Evolutionary conservation across 2,888 invertebrate genomes (phyloP).

Genomic region (Cataglyphis cursor): DNA sequence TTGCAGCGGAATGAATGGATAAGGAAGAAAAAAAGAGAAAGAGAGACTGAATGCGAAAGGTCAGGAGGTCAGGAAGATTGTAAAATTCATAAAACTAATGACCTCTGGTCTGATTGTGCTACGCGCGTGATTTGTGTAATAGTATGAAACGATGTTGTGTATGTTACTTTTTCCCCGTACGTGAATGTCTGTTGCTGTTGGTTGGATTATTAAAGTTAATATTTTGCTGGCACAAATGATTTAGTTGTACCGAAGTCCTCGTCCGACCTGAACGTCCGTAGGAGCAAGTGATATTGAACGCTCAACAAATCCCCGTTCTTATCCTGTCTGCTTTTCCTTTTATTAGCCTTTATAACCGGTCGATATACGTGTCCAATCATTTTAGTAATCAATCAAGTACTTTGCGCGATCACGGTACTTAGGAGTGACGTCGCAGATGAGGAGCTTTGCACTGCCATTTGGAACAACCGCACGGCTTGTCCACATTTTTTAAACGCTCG

Average conservation of each 20-base stretch:
- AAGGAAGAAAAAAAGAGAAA: conserved; percentile 41
- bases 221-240: conserved; percentile 81
- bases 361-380: conserved; percentile 1
- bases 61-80: conserved; percentile 56
- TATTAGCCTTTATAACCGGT: not conserved
- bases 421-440: conserved; percentile 37
- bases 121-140: conserved; percentile 68
- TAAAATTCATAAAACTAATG: conserved; percentile 48
- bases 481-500: conserved; percentile 55
- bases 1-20: conserved; percentile 44
- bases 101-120: conserved; percentile 72
- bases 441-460: conserved; percentile 67
- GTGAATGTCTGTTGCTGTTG: conserved; percentile 83
- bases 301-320: conserved; percentile 29
- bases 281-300: conserved; percentile 56
- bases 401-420: conserved; percentile 64
- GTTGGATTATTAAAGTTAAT: conserved; percentile 81
- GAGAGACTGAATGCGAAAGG: conserved; percentile 54
- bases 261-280: conserved; percentile 72
- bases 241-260: conserved; percentile 78
- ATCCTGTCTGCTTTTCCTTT: not conserved
- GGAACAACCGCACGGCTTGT: conserved; percentile 52
- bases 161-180: conserved; percentile 75
- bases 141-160: conserved; percentile 65
- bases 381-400: conserved; percentile 18